Conservation (phyloP, 2,113 vertebrate species). For the Clupea harengus region DNA sequence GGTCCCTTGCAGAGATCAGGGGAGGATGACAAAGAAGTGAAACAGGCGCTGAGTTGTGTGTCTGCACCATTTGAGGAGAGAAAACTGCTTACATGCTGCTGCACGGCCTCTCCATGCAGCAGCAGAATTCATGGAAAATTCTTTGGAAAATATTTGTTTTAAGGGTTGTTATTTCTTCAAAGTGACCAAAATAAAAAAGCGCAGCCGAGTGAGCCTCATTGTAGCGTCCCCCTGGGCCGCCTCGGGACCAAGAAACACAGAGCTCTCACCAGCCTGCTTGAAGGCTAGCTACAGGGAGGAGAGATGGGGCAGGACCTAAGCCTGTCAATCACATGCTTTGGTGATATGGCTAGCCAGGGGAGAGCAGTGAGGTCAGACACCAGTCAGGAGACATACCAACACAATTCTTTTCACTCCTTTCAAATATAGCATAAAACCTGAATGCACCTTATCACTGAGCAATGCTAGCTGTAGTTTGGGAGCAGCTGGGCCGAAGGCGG, state of each 20-base stretch:
- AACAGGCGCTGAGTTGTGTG: conserved; percentile 13
- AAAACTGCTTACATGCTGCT: not conserved
- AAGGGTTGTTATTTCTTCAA: not conserved
- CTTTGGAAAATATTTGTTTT: conserved; percentile 1
- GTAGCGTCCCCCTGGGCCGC: not conserved
- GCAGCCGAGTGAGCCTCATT: not conserved
- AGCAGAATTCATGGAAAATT: conserved; percentile 4
- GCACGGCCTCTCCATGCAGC: not conserved
- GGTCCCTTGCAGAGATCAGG: not conserved
- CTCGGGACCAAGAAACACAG: not conserved
- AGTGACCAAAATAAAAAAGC: not conserved
- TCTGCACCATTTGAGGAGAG: not conserved
- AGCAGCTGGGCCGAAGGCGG: conserved; percentile 40
- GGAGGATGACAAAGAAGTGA: not conserved
- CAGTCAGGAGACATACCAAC: not conserved
- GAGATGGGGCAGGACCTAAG: not conserved
- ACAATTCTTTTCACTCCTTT: too few species aligned
- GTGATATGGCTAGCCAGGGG: not conserved
- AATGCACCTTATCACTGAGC: too few species aligned
- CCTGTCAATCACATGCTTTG: not conserved
- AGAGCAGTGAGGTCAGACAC: not conserved
- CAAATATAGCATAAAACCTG: too few species aligned
- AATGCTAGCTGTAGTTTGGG: too few species aligned
- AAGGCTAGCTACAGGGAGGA: not conserved
- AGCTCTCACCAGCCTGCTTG: not conserved